Base-by-base conservation (phyloP, 2,797 vertebrate genomes). In the Parotocinclus haroldoi region DNA sequence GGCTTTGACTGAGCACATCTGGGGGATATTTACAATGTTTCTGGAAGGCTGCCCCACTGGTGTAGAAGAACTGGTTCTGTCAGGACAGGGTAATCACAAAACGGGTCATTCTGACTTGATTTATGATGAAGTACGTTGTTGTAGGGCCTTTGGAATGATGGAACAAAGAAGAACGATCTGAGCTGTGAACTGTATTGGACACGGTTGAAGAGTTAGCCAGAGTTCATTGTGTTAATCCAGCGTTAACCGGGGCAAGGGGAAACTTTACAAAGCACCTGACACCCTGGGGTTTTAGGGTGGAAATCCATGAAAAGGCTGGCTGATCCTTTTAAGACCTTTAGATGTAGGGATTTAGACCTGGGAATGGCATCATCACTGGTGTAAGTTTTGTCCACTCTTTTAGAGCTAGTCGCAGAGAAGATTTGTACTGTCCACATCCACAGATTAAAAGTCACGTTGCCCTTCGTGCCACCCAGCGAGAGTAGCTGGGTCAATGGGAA, bases 171-270 rank as follows among this genome's bases (percentile, higher is more conserved):
- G 66, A 50, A 69, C 39, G 42, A 59, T 10, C 11, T 39, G 44
- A 68, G 55, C 63, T 66, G 74, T 78, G 69, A 73, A 76, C 57
- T 59, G 57, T 78, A 73, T 53, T 73, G 76, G 77, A 82, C 69
- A 45, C 53, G 62, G 68, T 57, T 40, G 72, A 65, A 50, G 59
- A 80, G 82, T 81, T 76, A 79, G 73, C 78, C 79, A 82, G 76
- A 80, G 84, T 85, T 83, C 80, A 83, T 37, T 36, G 60, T 75
- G 69, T 70, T 83, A 80, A 82, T 80, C 77, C 70, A 65, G 61
- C 62, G 70, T 72, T 83, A 72, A 80, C 81, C 73, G 55, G 64
- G 69, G 58, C 66, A 60, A 38, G 59, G 51, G 66, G 64, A 55
- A 72, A 75, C 74, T 72, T 79, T 78, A 82, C 74, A 81, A 78